These are phyloP conservation scores for Oryzias javanicus DNA, from an alignment of 2,113 vertebrate genomes.

Conservation along the genomic window DNA sequence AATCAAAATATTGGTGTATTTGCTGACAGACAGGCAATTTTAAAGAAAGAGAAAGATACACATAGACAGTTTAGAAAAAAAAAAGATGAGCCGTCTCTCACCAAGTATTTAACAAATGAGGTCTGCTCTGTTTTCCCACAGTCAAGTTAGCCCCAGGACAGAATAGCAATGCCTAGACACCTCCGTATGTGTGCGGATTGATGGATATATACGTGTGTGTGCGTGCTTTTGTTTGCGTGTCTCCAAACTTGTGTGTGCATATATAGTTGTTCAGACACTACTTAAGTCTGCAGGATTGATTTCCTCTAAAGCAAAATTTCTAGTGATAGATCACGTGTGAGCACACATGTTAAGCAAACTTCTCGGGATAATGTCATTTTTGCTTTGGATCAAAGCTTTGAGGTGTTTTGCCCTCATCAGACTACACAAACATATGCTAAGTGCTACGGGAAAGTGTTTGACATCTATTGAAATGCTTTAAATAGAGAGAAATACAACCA, in stretches of 20 bases:
- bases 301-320: no score
- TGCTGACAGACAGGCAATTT: neutral
- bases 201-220: conserved; percentile 28
- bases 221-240: conserved; percentile 20
- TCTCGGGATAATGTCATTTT: no score
- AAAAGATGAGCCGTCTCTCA: conserved; percentile 57
- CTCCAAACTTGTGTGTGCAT: conserved; percentile 27
- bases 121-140: conserved; percentile 61
- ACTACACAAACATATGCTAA: no score
- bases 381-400: no score
- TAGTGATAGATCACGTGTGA: no score
- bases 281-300: conserved; percentile 7
- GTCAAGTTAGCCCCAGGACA: conserved; percentile 59
- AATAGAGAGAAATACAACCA: no score
- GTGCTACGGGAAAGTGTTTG: no score
- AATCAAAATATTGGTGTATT: neutral
- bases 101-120: conserved; percentile 44
- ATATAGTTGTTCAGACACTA: conserved; percentile 25
- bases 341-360: no score
- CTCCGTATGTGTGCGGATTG: conserved; percentile 28
- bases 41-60: neutral
- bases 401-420: no score
- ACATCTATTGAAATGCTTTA: no score
- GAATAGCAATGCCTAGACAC: conserved; percentile 58
- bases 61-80: conserved; percentile 36